phyloP scores from a whole-genome alignment of 2,888 invertebrate species.

The Meta bourneti region DNA sequence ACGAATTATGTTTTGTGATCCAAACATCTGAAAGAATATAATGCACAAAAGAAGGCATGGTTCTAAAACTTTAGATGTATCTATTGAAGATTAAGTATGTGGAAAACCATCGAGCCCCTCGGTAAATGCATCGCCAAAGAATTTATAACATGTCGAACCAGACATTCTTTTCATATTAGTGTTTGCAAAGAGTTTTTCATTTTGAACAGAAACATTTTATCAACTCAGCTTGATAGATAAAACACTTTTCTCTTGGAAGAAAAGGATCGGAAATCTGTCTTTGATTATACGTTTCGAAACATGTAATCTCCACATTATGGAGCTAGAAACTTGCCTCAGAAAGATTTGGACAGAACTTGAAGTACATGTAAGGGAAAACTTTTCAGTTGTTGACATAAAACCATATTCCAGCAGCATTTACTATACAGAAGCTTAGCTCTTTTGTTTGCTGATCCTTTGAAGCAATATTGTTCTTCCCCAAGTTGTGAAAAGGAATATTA shows the following conservation, averaged over 20 bases:
- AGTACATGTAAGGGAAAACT: no score
- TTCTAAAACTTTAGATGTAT: background rate
- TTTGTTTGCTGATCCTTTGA: no score
- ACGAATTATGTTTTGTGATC: no score
- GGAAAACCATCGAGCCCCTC: background rate
- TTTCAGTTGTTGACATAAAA: no score
- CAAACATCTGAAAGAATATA: no score
- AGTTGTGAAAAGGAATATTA: no score
- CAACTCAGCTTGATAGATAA: background rate
- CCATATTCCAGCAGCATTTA: no score
- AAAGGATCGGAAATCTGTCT: slow-evolving; percentile 14
- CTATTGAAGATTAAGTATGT: background rate
- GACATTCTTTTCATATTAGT: background rate
- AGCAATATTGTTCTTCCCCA: no score
- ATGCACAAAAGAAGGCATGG: no score
- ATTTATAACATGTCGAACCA: background rate
- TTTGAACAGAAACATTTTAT: background rate
- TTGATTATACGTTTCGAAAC: slow-evolving; percentile 30
- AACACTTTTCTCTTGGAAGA: background rate
- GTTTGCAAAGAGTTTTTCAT: background rate
- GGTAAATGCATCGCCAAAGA: background rate
- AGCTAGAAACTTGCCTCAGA: background rate
- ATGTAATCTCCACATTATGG: slow-evolving; percentile 1
- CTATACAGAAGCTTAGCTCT: no score
- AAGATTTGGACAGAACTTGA: background rate